A percentile compares a stretch with the other conserved stretches of the same genome.
Evolutionary conservation across 2,797 vertebrate species (phyloP).

Genomic region (Acrocephalus scirpaceus): DNA sequence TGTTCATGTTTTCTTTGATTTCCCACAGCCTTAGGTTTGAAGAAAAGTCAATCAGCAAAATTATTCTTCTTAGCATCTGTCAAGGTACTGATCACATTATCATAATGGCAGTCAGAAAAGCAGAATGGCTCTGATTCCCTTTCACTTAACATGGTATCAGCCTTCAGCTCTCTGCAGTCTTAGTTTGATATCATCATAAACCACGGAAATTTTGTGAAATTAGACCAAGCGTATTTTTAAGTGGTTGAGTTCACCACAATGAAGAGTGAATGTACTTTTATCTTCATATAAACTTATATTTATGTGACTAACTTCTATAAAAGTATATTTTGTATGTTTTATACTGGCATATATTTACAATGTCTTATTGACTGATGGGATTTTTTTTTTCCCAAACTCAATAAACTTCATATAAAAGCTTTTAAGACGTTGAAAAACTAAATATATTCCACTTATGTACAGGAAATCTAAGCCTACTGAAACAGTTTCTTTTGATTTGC

Average conservation of each 20-base stretch:
- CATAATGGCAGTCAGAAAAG: slow-evolving; percentile 37
- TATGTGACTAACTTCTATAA: background rate
- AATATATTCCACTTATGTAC: background rate
- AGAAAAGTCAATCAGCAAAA: slow-evolving; percentile 69
- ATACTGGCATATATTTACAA: background rate
- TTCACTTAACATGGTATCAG: background rate
- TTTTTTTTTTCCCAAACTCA: background rate
- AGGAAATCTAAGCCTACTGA: background rate
- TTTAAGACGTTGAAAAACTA: background rate
- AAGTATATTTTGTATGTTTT: background rate
- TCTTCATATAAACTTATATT: background rate
- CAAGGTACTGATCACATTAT: slow-evolving; percentile 32
- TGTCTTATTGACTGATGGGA: background rate
- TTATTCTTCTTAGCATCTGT: slow-evolving; percentile 67
- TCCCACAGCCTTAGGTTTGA: slow-evolving; percentile 53
- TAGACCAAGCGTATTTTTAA: background rate
- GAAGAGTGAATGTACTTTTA: background rate
- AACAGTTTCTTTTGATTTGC: background rate
- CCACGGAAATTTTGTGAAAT: background rate
- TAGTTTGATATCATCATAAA: background rate
- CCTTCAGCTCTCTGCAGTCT: background rate
- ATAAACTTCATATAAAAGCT: background rate
- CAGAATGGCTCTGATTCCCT: background rate
- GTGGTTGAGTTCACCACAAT: background rate
- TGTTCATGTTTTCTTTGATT: slow-evolving; percentile 75